These are phyloP conservation scores for Tryphoninae sp. DNA, from an alignment of 2,888 invertebrate species.

Conservation along the genomic window DNA sequence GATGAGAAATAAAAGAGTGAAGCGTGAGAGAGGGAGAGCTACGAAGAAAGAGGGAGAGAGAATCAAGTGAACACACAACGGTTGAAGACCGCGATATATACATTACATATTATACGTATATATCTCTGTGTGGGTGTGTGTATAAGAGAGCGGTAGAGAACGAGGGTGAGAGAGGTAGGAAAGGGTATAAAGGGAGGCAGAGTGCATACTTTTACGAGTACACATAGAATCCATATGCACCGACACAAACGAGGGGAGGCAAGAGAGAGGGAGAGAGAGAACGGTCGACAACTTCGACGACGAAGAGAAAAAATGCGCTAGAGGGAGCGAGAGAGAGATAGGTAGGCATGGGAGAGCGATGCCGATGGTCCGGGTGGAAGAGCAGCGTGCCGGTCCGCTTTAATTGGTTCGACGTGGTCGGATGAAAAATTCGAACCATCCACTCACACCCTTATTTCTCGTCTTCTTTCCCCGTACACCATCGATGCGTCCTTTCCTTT, in stretches of 20 bases:
- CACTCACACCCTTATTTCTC: constrained; percentile 25
- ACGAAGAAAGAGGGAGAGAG: constrained; percentile 34
- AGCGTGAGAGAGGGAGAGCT: constrained; percentile 27
- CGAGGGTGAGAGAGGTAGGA: constrained; percentile 44
- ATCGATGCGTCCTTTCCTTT: constrained; percentile 17
- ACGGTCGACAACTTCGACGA: constrained; percentile 27
- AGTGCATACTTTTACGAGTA: constrained; percentile 49
- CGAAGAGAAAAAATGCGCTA: constrained; percentile 11
- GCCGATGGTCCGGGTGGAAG: constrained; percentile 40
- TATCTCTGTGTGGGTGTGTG: not conserved
- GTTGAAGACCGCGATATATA: constrained; percentile 30
- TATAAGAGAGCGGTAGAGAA: not conserved
- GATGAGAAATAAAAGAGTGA: constrained; percentile 49
- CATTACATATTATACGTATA: not conserved
- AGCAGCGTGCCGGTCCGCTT: constrained; percentile 75
- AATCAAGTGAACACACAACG: constrained; percentile 38
- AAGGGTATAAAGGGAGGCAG: constrained; percentile 50
- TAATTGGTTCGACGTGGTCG: constrained; percentile 81
- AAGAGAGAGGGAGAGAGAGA: constrained; percentile 55
- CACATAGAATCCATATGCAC: constrained; percentile 69
- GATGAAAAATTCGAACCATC: constrained; percentile 79
- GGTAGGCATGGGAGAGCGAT: constrained; percentile 51
- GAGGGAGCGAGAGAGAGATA: constrained; percentile 32
- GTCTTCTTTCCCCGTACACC: not conserved
- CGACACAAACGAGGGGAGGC: constrained; percentile 68